Evolutionary conservation across 1,140 invertebrate genomes (phyloP), one percentile per base, ranked within the genome.

Genomic region (Phymastichus coffea): DNA sequence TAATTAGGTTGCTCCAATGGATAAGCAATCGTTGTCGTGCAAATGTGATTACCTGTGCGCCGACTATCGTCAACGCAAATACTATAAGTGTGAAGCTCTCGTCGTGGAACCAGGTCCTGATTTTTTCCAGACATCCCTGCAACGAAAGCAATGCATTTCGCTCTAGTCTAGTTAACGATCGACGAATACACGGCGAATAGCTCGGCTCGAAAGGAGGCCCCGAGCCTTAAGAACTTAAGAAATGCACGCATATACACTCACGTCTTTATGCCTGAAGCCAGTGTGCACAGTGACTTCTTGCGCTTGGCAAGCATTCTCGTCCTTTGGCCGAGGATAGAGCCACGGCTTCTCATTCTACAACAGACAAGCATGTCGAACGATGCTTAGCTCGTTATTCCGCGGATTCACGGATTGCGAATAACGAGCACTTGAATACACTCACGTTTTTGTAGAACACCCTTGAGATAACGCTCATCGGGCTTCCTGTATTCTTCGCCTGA

Each of bases 301-400:
- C 38, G 70, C 57, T 68, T 80, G 75, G 64, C 80, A 81, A 30
- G 73, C 77, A 2, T 51, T 40, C 51, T 76, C 72, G 51, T 81
- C 76, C 57, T 68, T 74, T 37, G 76, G 78, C 55, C 74, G 70
- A 4, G 80, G 79, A 52, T 74, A 70, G 22, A 77, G 63, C 80
- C 80, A 82, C 1, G 80, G 76, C 61, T 80, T 77, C 63, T 79
- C 77, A 51, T 72, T 73, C 73, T 79, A 41, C 7, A 63, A 65
- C 20, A 37, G 60, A 30, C 19, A 60, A 23, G 47, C n/a, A 22
- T 20, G 61, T n/a, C n/a, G n/a, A n/a, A n/a, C n/a, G n/a, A n/a
- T n/a, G n/a, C n/a, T n/a, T n/a, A n/a, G n/a, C n/a, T n/a, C n/a
- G n/a, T n/a, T 61, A n/a, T 33, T 33, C 28, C 28, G 6, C 28